A percentile compares a stretch with the other conserved stretches of the same genome.
phyloP scores from a whole-genome alignment of 2,797 vertebrate species.

The Sebastes kiyomatsui region DNA sequence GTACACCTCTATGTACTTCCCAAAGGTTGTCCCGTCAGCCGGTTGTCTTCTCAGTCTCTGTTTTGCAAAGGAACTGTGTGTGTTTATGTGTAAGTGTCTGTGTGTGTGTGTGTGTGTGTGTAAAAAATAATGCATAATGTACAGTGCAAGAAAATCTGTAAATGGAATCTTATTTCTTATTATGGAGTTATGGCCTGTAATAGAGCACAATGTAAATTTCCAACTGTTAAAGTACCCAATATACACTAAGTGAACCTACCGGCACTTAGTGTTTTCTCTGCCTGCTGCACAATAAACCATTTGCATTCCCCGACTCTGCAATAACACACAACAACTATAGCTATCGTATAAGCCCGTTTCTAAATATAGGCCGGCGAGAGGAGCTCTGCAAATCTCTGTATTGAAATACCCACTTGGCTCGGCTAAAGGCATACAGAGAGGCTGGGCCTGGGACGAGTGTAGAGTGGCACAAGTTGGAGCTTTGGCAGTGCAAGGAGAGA shows the following conservation, averaged over 20 bases:
- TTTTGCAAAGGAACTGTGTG: neutral
- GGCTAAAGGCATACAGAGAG: constrained; percentile 55
- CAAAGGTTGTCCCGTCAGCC: neutral
- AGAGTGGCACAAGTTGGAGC: constrained; percentile 72
- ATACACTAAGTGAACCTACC: constrained; percentile 3
- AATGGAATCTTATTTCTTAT: neutral
- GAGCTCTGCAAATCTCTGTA: constrained; percentile 53
- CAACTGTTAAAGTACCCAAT: constrained; percentile 3
- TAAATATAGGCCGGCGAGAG: constrained; percentile 54
- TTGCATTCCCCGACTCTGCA: constrained; percentile 41
- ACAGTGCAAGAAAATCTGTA: neutral
- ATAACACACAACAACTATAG: constrained; percentile 46
- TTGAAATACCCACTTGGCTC: constrained; percentile 61
- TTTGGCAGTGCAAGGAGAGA: constrained; percentile 64
- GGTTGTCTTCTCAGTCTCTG: neutral
- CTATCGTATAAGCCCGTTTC: constrained; percentile 42
- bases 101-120: neutral
- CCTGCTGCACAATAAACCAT: constrained; percentile 42
- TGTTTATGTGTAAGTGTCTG: neutral
- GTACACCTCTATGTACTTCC: neutral
- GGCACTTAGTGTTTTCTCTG: constrained; percentile 25
- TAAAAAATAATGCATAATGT: neutral
- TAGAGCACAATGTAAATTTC: neutral
- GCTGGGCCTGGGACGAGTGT: constrained; percentile 50
- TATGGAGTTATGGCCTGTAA: neutral